Evolutionary conservation across 2,113 vertebrate species (phyloP).

Genomic region (Pedionomus torquatus): DNA sequence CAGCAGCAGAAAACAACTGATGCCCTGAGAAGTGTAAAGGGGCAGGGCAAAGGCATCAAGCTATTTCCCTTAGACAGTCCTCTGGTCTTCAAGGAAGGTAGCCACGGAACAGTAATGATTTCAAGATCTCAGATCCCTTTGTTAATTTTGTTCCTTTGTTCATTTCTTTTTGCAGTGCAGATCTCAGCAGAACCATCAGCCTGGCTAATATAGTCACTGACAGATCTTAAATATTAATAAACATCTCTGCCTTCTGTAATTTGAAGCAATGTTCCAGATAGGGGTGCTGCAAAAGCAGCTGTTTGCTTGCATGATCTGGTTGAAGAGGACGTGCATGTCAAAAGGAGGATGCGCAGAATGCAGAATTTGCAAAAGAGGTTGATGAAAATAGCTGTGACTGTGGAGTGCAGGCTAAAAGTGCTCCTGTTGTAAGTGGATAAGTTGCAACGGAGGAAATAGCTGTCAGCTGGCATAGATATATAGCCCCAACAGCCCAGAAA

Average conservation of each 20-base stretch:
- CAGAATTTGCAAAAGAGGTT: neutral
- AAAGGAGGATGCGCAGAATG: neutral
- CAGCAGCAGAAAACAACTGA: neutral
- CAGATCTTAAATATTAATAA: constrained; percentile 43
- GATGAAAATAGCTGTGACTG: constrained; percentile 28
- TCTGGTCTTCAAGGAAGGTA: neutral
- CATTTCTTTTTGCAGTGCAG: neutral
- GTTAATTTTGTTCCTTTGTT: neutral
- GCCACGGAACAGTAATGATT: neutral
- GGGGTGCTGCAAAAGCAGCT: neutral
- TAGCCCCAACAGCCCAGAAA: neutral
- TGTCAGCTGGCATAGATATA: neutral
- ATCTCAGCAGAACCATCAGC: neutral
- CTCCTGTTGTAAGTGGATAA: neutral
- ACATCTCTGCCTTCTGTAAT: neutral
- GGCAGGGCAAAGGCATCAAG: neutral
- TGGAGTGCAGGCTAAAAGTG: neutral
- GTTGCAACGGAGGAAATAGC: neutral
- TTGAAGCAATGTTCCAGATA: neutral
- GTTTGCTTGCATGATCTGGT: neutral
- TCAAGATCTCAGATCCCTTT: neutral
- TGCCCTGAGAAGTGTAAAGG: neutral
- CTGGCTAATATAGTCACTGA: neutral
- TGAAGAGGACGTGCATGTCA: neutral
- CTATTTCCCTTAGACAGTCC: neutral